Base-by-base conservation (phyloP, 2,888 invertebrate genomes). In the Cantharis rustica region DNA sequence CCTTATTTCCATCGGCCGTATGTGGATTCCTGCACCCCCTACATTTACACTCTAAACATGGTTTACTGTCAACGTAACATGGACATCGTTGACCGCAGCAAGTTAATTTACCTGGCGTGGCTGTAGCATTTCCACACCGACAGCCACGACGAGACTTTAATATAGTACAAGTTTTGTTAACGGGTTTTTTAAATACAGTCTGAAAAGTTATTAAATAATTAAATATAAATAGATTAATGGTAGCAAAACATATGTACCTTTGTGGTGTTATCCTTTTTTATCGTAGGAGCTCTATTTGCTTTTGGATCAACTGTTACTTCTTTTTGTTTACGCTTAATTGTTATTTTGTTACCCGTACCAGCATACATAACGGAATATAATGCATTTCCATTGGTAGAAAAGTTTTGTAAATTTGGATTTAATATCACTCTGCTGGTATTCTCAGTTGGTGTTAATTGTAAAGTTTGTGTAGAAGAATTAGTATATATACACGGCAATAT, bases 81-180 rank as follows among this genome's bases (percentile, higher is more conserved):
- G 97, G 96, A 89, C 98, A 98, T 79, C 98, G 90, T 86, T 97
- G 97, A 0, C 97, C 97, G 85, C 97, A 96, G 86, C 98, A 98
- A 0, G 97, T 97, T 64, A 97, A 88, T 86, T 96, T 96, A 4
- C 96, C 96, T 0, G 97, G 96, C 16, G 94, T 94, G 0, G 95
- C 93, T 0, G 97, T 96, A 0, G 96, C 95, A 88, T 96, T 95
- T 3, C 97, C 97, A 89, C 98, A 98, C 77, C 97, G 91, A 86
- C 97, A 98, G 13, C 96, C 95, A 88, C 93, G 92, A 82, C 93
- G 90, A 83, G 89, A 89, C 81, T 90, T 90, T 75, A 83, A 76
- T 61, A 82, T n/a, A n/a, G 47, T n/a, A 7, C 47, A 81, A 78
- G 93, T 86, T 79, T 85, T 85, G 61, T 81, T 82, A 20, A 84